A percentile compares a stretch with the other conserved stretches of the same genome.
These are phyloP conservation scores for Cossypha caffra DNA, from an alignment of 2,797 vertebrate genomes.

Conservation along the genomic window DNA sequence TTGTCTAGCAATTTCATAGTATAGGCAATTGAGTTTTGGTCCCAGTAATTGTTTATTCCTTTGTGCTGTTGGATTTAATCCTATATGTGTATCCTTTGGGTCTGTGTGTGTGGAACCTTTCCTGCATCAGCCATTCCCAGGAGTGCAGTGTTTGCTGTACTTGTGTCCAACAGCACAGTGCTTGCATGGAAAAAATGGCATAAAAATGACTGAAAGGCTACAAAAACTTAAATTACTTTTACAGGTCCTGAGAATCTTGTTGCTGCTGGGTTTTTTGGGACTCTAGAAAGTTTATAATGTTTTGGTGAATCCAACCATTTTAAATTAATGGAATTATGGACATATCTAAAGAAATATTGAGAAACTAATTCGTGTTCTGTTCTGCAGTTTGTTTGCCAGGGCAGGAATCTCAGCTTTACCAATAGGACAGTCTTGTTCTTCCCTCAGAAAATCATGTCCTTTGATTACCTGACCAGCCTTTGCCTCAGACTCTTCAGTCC, in stretches of 20 bases:
- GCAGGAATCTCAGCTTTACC: background rate
- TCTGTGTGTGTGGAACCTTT: background rate
- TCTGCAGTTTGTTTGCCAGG: background rate
- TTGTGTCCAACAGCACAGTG: background rate
- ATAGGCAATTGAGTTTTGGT: conserved; percentile 39
- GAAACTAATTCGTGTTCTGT: fast-evolving
- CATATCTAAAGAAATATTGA: background rate
- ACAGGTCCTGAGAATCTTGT: background rate
- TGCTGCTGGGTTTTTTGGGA: background rate
- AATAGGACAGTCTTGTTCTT: background rate
- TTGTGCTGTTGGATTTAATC: conserved; percentile 9
- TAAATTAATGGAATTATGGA: background rate
- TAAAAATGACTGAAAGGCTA: background rate
- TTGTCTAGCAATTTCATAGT: background rate
- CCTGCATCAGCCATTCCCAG: background rate
- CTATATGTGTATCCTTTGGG: background rate
- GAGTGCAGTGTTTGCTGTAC: background rate
- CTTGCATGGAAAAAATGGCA: background rate
- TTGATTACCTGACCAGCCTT: background rate
- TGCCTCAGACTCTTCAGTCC: background rate
- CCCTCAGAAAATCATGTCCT: background rate
- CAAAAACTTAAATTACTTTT: background rate
- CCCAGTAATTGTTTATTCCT: conserved; percentile 42
- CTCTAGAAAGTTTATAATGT: background rate
- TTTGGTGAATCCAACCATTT: background rate